Percentiles rank a stretch among this genome's conserved stretches.
Conservation (phyloP, 2,888 invertebrate species). For the Amitus sp. region DNA sequence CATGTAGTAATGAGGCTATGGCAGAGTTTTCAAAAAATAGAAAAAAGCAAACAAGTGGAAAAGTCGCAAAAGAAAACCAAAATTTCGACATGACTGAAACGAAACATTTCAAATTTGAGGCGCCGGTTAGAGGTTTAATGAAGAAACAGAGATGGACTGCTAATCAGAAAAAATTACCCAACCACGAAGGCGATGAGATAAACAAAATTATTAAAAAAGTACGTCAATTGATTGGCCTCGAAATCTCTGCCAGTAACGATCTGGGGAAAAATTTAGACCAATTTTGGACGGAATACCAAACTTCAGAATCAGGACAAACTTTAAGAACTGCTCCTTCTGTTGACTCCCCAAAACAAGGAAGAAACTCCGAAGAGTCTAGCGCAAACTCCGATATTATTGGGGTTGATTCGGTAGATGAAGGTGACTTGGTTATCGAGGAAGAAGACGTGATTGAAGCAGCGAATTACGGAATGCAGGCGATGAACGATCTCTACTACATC, state of each 20-base stretch:
- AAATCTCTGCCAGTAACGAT: background rate
- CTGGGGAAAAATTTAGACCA: background rate
- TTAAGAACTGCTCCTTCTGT: background rate
- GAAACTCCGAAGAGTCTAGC: conserved; percentile 4
- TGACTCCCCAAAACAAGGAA: background rate
- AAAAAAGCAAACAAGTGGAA: background rate
- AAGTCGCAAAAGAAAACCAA: conserved; percentile 17
- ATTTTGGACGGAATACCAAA: too few species aligned
- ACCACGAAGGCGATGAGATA: conserved; percentile 10
- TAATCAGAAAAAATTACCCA: background rate
- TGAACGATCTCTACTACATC: conserved; percentile 73
- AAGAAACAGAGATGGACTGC: conserved; percentile 1
- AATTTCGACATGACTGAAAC: background rate
- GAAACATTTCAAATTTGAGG: background rate
- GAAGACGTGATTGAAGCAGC: conserved; percentile 74
- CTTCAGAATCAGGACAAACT: background rate
- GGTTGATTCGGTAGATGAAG: conserved; percentile 21
- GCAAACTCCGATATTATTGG: conserved; percentile 9
- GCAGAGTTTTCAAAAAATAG: background rate
- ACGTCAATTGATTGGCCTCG: conserved; percentile 12
- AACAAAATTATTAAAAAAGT: conserved; percentile 25
- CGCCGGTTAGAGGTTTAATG: background rate
- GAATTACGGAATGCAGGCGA: conserved; percentile 74
- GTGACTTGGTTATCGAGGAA: conserved; percentile 42
- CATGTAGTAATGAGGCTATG: too few species aligned